A percentile compares a stretch with the other conserved stretches of the same genome.
Conservation (phyloP, 2,113 vertebrate genomes). For the Eira barbara region DNA sequence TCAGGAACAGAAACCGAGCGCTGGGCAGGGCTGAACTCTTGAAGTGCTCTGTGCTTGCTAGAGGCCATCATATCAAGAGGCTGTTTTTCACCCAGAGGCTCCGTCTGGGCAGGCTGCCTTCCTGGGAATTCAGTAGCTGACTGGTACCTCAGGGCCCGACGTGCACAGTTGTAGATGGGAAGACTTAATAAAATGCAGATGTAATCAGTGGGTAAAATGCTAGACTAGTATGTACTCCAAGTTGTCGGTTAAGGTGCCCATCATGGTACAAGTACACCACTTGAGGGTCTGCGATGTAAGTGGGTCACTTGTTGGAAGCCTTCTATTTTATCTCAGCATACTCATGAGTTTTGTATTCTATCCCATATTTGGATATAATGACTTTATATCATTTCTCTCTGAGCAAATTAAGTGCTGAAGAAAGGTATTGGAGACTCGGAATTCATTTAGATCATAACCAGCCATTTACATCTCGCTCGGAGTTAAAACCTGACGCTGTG, state of each 20-base stretch:
- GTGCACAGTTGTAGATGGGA: neutral
- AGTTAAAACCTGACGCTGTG: neutral
- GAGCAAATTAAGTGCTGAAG: neutral
- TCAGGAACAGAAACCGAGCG: neutral
- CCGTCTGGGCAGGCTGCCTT: neutral
- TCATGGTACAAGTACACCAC: fast-evolving
- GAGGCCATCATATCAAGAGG: fast-evolving
- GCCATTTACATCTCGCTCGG: neutral
- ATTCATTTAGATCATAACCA: neutral
- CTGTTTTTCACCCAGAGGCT: no score
- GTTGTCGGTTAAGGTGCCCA: fast-evolving
- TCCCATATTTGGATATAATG: neutral
- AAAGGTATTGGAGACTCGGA: neutral
- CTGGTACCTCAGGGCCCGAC: neutral
- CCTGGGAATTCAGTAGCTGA: neutral
- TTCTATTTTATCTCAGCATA: neutral
- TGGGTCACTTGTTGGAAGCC: no score
- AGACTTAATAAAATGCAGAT: neutral
- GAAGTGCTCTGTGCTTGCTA: fast-evolving
- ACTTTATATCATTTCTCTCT: conserved; percentile 7
- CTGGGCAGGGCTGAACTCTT: fast-evolving
- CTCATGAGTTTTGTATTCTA: neutral
- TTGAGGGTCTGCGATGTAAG: fast-evolving
- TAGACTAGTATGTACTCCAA: fast-evolving
- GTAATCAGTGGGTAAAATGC: neutral